Base-by-base conservation (phyloP, 1,140 invertebrate genomes). In the Platyscapa corneri region DNA sequence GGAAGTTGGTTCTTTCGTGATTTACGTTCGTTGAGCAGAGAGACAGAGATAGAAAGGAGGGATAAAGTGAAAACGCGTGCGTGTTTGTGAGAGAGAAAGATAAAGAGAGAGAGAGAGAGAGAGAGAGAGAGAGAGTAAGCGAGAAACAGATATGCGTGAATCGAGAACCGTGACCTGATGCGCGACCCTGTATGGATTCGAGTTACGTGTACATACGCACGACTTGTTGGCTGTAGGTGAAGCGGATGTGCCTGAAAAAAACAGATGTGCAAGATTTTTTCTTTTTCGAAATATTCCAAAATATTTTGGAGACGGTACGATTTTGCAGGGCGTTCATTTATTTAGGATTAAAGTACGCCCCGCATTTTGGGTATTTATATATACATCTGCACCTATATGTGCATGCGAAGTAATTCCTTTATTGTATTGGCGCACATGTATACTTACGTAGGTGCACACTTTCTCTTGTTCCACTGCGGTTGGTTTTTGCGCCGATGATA, bases 1-100 rank as follows among this genome's bases (percentile, higher is more conserved):
- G 83, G 83, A 84, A 84, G 83, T 84, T 53, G 60, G 53, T 76
- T 84, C 76, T 79, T 84, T 84, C 83, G 83, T 84, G 83, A 84
- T 84, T 84, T 84, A 84, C 76, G 83, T 84, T 79, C 49, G 75
- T 37, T 53, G 42, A 72, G 42, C 67, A 74, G 32, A 49, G 34
- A 39, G 78, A 37, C 1, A 12, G 16, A 82, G 80, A 49, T 14
- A 8, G 56, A 79, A 30, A 60, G 76, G 12, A 12, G n/a, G n/a
- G n/a, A n/a, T n/a, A n/a, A n/a, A n/a, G n/a, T n/a, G n/a, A n/a
- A n/a, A n/a, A n/a, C n/a, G n/a, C n/a, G n/a, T n/a, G n/a, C n/a
- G n/a, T n/a, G n/a, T n/a, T n/a, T n/a, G n/a, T 7, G 42, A 46
- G 42, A 46, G 42, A 46, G 42, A 46, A 12, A 78, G 76, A 75